Percentiles rank a stretch among this genome's conserved stretches.
Evolutionary conservation across 2,888 invertebrate genomes (phyloP).

Genomic region (Epirrita christyi): DNA sequence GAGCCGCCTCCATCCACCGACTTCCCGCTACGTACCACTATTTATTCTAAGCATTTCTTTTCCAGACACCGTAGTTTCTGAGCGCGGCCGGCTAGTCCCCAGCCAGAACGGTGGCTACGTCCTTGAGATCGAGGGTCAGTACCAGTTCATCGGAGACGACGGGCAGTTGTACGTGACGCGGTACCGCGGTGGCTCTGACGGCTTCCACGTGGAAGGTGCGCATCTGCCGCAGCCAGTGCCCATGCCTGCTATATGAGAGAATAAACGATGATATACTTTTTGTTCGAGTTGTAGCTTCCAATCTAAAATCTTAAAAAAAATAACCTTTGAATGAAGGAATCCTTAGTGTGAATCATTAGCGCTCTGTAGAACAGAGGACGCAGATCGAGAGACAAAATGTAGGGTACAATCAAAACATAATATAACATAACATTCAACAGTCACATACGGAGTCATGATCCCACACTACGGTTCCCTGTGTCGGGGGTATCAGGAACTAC

Average conservation of each 20-base stretch:
- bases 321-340: no score
- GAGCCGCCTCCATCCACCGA: no score
- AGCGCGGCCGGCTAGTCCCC: slow-evolving; percentile 56
- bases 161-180: slow-evolving; percentile 55
- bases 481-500: no score
- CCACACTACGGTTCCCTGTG: no score
- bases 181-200: slow-evolving; percentile 56
- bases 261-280: neutral
- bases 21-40: no score
- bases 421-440: no score
- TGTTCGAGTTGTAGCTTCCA: neutral
- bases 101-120: slow-evolving; percentile 50
- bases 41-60: neutral
- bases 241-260: slow-evolving; percentile 31
- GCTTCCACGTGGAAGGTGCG: slow-evolving; percentile 56
- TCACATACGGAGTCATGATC: no score
- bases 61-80: slow-evolving; percentile 60
- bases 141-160: slow-evolving; percentile 59
- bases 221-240: slow-evolving; percentile 53
- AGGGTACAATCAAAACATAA: no score
- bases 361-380: no score
- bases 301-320: neutral
- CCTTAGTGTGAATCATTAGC: no score
- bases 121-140: slow-evolving; percentile 58
- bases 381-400: no score